Evolutionary conservation across 23 tunicate genomes (phyloP), one percentile per base, ranked within the genome.

Genomic region (Botrylloides violaceus): DNA sequence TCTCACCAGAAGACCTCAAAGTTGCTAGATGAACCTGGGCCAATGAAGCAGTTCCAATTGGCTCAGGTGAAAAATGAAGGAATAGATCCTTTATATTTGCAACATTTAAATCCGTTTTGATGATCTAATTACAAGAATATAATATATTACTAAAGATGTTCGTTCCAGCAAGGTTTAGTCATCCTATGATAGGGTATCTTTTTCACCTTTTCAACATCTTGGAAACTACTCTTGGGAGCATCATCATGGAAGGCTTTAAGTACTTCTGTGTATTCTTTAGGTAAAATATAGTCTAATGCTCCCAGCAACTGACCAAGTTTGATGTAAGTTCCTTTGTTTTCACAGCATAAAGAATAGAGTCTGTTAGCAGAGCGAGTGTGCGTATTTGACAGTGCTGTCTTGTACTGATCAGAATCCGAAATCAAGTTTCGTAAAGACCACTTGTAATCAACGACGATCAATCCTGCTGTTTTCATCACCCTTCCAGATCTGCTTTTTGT

Each of bases 271-370:
- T 86, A 93, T 76, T 93, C 94, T 3, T 32, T 64, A 27, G 98
- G 98, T 25, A 93, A 74, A 34, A 93, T 34, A 48, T 93, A 93
- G 58, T 93, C 98, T 88, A 93, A 81, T 30, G 85, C 94, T 0
- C 98, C 98, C 23, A 93, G 75, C 63, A 81, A 85, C 49, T 93
- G 98, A 6, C 98, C 98, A 28, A 93, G 82, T 73, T 93, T 93
- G 2, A 93, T 75, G 76, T 88, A 93, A 5, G 98, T 81, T 29
- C 95, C 98, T 32, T 86, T 70, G 53, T 93, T 93, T 55, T 73
- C 72, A 77, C 98, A 93, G 39, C 94, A 86, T 20, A 93, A 66
- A 43, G 63, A 34, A 37, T 78, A 62, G 38, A 93, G 38, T 50
- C 71, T 75, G 5, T 86, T 43, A 1, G 98, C 98, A 2, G 94